A percentile compares a stretch with the other conserved stretches of the same genome.
Evolutionary conservation across 1,140 invertebrate species (phyloP).

Genomic region (Oreohelix idahoensis): DNA sequence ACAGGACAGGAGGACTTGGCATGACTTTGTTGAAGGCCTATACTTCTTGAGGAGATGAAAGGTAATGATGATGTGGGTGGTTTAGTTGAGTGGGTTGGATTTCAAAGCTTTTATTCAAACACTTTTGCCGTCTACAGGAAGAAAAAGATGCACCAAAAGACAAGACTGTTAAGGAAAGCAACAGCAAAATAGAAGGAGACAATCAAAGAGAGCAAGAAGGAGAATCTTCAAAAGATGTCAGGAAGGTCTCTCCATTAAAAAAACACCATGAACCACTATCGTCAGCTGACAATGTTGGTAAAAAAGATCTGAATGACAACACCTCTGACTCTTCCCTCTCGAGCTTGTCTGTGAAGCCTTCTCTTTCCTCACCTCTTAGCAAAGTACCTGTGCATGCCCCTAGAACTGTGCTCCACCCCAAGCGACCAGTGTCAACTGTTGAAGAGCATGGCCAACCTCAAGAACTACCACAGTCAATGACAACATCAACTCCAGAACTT

Average conservation of each 20-base stretch:
- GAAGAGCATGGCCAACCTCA: not conserved
- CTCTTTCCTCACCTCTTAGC: not conserved
- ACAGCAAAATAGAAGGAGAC: not conserved
- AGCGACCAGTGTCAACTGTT: constrained; percentile 17
- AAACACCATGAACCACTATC: not conserved
- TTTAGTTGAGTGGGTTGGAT: too few species aligned
- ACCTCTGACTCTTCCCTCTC: not conserved
- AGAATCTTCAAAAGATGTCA: not conserved
- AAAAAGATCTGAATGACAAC: constrained; percentile 7
- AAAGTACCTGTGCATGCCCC: not conserved
- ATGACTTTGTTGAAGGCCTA: too few species aligned
- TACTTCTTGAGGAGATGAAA: too few species aligned
- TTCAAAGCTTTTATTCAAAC: not conserved
- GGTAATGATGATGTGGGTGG: too few species aligned
- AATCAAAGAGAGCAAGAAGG: not conserved
- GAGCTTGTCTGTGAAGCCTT: not conserved
- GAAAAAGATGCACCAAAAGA: not conserved
- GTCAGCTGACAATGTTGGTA: not conserved
- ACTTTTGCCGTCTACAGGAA: not conserved
- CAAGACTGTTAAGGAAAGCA: not conserved
- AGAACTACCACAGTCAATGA: constrained; percentile 17
- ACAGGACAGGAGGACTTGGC: too few species aligned
- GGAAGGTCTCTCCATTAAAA: not conserved
- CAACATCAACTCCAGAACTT: constrained; percentile 31
- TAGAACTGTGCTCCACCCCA: not conserved